phyloP scores from a whole-genome alignment of 1,140 invertebrate species.

The Platorchestia sp. region DNA sequence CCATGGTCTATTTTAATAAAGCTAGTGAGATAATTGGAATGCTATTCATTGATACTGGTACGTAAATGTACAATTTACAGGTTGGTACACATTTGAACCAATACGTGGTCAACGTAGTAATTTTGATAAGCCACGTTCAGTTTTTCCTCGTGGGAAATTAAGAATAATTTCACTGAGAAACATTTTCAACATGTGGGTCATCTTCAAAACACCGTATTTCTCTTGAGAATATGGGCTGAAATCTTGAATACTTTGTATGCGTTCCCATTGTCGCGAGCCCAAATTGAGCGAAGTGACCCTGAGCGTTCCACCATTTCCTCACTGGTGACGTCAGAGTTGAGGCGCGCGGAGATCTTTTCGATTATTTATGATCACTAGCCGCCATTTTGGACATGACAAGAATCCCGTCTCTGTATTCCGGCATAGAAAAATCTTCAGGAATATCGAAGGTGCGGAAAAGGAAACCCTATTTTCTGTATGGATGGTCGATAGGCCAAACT shows the following conservation, averaged over 20 bases:
- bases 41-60: too few relatives aligned
- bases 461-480: constrained; percentile 1
- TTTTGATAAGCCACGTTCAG: too few relatives aligned
- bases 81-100: too few relatives aligned
- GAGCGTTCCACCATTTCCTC: neutral
- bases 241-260: neutral
- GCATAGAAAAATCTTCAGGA: neutral
- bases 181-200: neutral
- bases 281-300: neutral
- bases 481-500: neutral
- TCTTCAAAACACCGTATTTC: neutral
- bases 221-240: neutral
- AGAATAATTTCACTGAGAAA: neutral
- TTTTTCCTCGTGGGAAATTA: too few relatives aligned
- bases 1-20: too few relatives aligned
- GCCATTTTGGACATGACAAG: constrained; percentile 6
- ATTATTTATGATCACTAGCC: neutral
- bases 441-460: neutral
- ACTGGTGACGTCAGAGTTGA: neutral
- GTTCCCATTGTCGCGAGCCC: neutral
- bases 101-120: too few relatives aligned
- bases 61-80: too few relatives aligned
- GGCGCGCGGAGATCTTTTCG: neutral
- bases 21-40: too few relatives aligned
- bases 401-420: neutral